Percentiles rank a stretch among this genome's conserved stretches.
Conservation (phyloP, 2,797 vertebrate genomes). For the Sus cebifrons region DNA sequence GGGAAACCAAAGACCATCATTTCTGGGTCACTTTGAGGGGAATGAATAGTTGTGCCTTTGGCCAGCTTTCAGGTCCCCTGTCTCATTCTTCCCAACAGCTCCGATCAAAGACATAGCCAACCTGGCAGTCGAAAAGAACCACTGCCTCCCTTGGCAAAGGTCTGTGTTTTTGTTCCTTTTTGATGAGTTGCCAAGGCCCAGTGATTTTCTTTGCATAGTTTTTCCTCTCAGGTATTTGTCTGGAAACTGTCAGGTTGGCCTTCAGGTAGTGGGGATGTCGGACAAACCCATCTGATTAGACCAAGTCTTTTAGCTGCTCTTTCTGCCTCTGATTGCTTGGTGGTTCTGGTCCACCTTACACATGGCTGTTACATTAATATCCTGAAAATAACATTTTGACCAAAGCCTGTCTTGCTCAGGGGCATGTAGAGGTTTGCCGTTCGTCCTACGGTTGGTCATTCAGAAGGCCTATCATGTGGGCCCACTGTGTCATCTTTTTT, state of each 20-base stretch:
- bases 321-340: not conserved
- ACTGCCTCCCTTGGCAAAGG: conserved; percentile 19
- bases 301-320: not conserved
- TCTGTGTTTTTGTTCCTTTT: conserved; percentile 12
- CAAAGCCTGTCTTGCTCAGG: not conserved
- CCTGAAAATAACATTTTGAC: conserved; percentile 34
- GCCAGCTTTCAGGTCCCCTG: not conserved
- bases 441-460: not conserved
- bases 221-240: conserved; percentile 13
- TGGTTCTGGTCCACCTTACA: not conserved
- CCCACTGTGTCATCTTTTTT: not conserved
- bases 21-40: not conserved
- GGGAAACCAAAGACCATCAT: conserved; percentile 19
- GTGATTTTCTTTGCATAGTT: not conserved
- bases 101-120: not conserved
- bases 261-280: not conserved
- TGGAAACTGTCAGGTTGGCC: conserved; percentile 3
- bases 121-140: conserved; percentile 32
- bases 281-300: not conserved
- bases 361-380: not conserved
- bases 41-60: conserved; percentile 14
- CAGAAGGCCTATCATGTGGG: not conserved
- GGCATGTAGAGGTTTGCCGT: not conserved
- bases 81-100: not conserved
- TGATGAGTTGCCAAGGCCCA: not conserved